These are phyloP conservation scores for Lottia scabra DNA, from an alignment of 2,888 invertebrate genomes.

Conservation along the genomic window DNA sequence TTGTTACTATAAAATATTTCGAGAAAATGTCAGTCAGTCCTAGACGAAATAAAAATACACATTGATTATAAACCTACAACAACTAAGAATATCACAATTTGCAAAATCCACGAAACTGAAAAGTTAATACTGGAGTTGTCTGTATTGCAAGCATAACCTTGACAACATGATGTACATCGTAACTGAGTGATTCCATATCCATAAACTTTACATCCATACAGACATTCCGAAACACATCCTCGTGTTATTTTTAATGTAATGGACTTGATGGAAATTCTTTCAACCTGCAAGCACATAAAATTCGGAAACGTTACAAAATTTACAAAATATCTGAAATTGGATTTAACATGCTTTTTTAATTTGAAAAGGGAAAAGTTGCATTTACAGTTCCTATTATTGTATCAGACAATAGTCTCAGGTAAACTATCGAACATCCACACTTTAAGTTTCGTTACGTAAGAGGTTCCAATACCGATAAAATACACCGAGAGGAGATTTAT, in stretches of 20 bases:
- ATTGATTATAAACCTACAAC: not conserved
- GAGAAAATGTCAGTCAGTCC: not conserved
- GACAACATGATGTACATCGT: slow-evolving; percentile 49
- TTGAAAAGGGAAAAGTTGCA: no score
- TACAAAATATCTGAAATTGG: no score
- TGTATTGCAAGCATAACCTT: slow-evolving; percentile 41
- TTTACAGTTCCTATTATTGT: no score
- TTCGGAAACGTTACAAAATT: no score
- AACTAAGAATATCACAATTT: not conserved
- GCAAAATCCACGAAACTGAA: not conserved
- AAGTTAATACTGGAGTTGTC: slow-evolving; percentile 24
- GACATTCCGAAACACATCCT: slow-evolving; percentile 42
- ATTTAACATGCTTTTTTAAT: no score
- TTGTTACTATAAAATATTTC: not conserved
- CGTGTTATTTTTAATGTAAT: slow-evolving; percentile 45
- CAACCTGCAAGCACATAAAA: slow-evolving; percentile 33
- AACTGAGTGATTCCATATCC: slow-evolving; percentile 47
- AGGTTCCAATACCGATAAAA: no score
- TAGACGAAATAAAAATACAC: not conserved
- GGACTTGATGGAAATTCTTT: slow-evolving; percentile 39
- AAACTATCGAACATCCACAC: no score
- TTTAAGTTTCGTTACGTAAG: no score
- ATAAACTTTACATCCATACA: slow-evolving; percentile 45
- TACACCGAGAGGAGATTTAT: no score
- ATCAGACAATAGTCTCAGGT: no score